Base-by-base conservation (phyloP, 1,140 invertebrate genomes). In the Dendroctonus valens region DNA sequence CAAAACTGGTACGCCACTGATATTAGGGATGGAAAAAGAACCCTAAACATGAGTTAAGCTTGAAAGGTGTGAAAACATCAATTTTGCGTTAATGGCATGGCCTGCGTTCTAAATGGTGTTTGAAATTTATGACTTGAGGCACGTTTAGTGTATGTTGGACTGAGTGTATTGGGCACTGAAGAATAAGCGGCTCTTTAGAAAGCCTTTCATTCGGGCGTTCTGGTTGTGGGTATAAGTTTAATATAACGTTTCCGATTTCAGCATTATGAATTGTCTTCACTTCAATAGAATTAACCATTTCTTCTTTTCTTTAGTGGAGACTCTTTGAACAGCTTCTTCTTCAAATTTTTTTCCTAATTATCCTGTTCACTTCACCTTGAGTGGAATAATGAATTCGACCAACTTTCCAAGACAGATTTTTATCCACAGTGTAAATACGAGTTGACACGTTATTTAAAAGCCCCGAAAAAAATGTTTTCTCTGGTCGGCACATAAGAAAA, bases 61-160 rank as follows among this genome's bases (percentile, higher is more conserved):
- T 50, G 52, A 61, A 62, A 62, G 59, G 48, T 62, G 59, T 62
- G 53, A 62, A 61, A 62, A 62, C 59, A 62, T 52, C 59, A 62
- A 62, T 62, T 62, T 62, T 62, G 40, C 14, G 44, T 59, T 59
- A 59, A 59, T 59, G 51, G 51, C 49, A 51, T 15, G 53, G 50
- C 6, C 6, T 11, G 39, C 12, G 8, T 14, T 15, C 59, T 51
- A 7, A 51, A 41, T 7, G 59, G 41, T 48, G 59, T 62, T 62
- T 52, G 12, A 38, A 53, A 62, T 62, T 62, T 62, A 62, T 62
- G 12, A 52, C 53, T 42, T 26, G 4, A 46, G 3, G 40, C 42
- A 11, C 7, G 26, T 52, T 52, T 15, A 8, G 9, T 9, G 57
- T 5, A 7, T 50, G 39, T 49, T 8, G 50, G 53, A 49, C 15